phyloP scores from a whole-genome alignment of 2,888 invertebrate species.

The Apomyelois bistriatella region DNA sequence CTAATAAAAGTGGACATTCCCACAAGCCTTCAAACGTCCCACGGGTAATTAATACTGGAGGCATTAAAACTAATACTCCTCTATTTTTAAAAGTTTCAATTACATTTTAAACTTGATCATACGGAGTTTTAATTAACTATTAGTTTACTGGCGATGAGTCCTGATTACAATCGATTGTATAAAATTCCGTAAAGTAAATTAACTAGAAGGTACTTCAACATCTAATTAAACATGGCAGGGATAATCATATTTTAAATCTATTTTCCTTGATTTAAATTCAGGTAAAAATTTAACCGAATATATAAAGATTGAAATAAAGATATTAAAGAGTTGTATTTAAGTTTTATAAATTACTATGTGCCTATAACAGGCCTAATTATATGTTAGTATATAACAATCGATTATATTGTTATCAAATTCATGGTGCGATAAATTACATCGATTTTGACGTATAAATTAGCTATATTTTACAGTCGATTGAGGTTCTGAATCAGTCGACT shows the following conservation, averaged over 20 bases:
- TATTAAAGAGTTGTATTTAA: no score
- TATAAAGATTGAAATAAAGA: no score
- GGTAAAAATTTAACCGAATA: no score
- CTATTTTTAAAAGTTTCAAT: slow-evolving; percentile 32
- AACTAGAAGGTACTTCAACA: not conserved
- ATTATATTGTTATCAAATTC: no score
- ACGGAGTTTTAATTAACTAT: not conserved
- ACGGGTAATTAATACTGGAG: slow-evolving; percentile 36
- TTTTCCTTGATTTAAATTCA: no score
- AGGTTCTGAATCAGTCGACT: slow-evolving; percentile 1
- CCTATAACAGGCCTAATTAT: no score
- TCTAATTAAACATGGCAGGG: no score
- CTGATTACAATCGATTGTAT: slow-evolving; percentile 12
- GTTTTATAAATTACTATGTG: no score
- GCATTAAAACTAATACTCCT: slow-evolving; percentile 28
- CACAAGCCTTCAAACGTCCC: slow-evolving; percentile 33
- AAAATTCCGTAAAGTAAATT: not conserved
- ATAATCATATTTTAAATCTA: no score
- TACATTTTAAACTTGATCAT: slow-evolving; percentile 21
- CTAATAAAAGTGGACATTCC: slow-evolving; percentile 34
- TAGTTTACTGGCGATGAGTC: slow-evolving; percentile 18
- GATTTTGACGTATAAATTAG: not conserved
- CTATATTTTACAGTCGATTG: slow-evolving; percentile 2
- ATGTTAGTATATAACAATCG: no score
- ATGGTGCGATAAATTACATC: not conserved